phyloP scores from a whole-genome alignment of 2,797 vertebrate genomes.

The Perodicticus potto region DNA sequence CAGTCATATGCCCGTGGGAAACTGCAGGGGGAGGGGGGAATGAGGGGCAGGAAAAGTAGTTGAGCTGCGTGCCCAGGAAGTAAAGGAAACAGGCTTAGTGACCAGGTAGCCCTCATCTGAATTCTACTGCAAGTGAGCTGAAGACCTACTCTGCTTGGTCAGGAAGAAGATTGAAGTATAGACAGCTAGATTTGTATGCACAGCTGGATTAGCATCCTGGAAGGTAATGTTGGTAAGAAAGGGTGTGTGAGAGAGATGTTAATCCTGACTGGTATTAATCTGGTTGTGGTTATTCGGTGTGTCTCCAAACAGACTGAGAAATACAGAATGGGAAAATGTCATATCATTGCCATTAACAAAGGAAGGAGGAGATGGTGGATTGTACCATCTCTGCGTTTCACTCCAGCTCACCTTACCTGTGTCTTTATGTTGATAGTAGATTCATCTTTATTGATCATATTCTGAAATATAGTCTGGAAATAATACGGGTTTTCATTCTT shows the following conservation, averaged over 20 bases:
- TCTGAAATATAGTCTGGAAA: slow-evolving; percentile 35
- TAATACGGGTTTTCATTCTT: neutral
- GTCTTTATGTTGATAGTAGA: neutral
- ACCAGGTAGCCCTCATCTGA: neutral
- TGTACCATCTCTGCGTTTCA: neutral
- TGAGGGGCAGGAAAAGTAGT: too few species aligned
- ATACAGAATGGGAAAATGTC: neutral
- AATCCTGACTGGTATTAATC: neutral
- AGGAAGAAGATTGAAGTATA: neutral
- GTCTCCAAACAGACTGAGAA: neutral
- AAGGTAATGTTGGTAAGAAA: neutral
- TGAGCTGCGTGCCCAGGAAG: neutral
- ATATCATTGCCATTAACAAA: neutral
- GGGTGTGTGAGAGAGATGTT: neutral
- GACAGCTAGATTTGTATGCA: neutral
- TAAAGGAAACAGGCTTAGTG: neutral
- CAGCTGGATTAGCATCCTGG: neutral
- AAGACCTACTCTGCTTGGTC: neutral
- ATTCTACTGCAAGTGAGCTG: neutral
- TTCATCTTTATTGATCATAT: neutral
- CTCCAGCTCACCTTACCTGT: neutral
- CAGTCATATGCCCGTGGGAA: neutral
- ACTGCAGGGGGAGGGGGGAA: neutral
- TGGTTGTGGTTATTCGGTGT: neutral
- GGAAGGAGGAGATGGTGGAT: neutral